A percentile compares a stretch with the other conserved stretches of the same genome.
phyloP scores from a whole-genome alignment of 2,797 vertebrate species.

The Schizothorax lantsangensis region DNA sequence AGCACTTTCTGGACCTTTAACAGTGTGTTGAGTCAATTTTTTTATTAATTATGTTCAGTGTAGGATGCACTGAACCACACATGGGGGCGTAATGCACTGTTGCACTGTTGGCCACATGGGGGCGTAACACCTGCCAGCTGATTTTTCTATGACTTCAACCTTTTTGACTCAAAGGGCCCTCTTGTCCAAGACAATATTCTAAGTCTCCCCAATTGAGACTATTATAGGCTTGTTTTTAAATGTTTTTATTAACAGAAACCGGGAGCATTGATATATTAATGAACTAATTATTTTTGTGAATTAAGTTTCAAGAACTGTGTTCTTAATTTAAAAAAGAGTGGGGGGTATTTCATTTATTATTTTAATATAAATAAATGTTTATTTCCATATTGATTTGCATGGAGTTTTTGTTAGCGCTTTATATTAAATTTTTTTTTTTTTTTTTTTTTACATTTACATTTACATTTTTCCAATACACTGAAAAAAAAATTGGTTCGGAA shows the following conservation, averaged over 20 bases:
- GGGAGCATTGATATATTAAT: neutral
- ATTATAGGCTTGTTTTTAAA: neutral
- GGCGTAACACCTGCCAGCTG: neutral
- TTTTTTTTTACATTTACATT: too few relatives aligned
- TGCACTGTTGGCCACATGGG: neutral
- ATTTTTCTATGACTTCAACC: neutral
- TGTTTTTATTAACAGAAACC: neutral
- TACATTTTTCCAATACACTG: too few relatives aligned
- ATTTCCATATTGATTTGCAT: too few relatives aligned
- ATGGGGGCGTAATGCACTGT: too few relatives aligned
- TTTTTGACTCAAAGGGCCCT: neutral
- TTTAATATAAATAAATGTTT: too few relatives aligned
- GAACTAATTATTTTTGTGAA: neutral
- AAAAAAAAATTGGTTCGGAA: too few relatives aligned
- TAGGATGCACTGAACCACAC: neutral
- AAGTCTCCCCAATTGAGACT: too few relatives aligned
- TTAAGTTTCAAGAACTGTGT: neutral
- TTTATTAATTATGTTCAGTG: neutral
- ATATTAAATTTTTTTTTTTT: too few relatives aligned
- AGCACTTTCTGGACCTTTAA: conserved; percentile 75
- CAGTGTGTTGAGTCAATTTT: neutral
- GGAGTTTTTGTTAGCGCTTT: too few relatives aligned
- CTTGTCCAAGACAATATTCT: neutral
- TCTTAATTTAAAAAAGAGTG: neutral
- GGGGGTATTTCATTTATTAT: neutral